These are phyloP conservation scores for Drosophila nigromelanica DNA, from an alignment of 1,140 invertebrate species.

Conservation along the genomic window DNA sequence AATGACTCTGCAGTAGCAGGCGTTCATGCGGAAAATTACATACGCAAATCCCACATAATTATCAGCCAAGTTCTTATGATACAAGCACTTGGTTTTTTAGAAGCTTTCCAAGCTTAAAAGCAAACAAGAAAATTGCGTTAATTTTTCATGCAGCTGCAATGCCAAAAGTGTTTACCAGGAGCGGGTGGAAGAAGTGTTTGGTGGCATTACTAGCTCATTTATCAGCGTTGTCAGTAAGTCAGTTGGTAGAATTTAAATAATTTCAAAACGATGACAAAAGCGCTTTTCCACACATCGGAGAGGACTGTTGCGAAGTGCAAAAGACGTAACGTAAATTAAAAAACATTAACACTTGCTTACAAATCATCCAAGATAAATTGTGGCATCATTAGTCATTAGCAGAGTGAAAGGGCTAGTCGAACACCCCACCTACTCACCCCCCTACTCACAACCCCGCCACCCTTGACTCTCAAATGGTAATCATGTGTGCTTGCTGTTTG, in stretches of 20 bases:
- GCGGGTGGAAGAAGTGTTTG: not conserved
- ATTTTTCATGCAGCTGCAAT: constrained; percentile 38
- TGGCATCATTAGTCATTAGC: constrained; percentile 55
- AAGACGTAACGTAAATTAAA: constrained; percentile 35
- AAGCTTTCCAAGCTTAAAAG: constrained; percentile 22
- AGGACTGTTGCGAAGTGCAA: constrained; percentile 4
- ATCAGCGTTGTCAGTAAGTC: constrained; percentile 42
- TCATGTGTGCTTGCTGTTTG: constrained; percentile 46
- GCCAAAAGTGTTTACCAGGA: not conserved
- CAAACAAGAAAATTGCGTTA: constrained; percentile 36
- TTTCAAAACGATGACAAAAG: constrained; percentile 53
- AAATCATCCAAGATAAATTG: constrained; percentile 52
- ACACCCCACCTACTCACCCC: constrained; percentile 3
- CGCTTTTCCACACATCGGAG: constrained; percentile 33
- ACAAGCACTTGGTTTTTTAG: constrained; percentile 10
- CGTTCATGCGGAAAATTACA: constrained; percentile 35
- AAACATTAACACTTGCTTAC: constrained; percentile 55
- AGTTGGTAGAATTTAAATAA: constrained; percentile 44
- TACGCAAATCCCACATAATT: constrained; percentile 46
- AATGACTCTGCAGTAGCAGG: constrained; percentile 14
- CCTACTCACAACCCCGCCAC: not conserved
- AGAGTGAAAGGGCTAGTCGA: constrained; percentile 28
- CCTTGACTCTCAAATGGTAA: constrained; percentile 13
- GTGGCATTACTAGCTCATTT: constrained; percentile 32
- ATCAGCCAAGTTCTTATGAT: constrained; percentile 17